Percentiles rank a stretch among this genome's conserved stretches.
Evolutionary conservation across 92 coral and sea anemone species (phyloP).

Genomic region (Epizoanthus ramosus): DNA sequence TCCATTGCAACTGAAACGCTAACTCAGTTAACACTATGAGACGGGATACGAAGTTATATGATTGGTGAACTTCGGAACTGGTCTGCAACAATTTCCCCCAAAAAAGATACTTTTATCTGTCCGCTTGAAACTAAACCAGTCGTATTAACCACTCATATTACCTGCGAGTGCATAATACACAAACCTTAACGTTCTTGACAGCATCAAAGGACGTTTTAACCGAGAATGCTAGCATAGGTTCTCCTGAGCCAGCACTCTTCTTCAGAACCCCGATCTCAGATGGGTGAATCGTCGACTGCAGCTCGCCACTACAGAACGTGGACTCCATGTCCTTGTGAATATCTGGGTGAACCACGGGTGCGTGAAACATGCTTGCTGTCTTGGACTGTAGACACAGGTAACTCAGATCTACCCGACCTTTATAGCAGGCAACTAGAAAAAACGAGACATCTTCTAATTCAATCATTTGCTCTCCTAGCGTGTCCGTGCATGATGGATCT

Average conservation of each 20-base stretch:
- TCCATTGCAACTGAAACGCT: too few species aligned
- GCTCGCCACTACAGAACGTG: constrained; percentile 89
- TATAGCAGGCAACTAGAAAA: constrained; percentile 89
- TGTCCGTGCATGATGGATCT: neutral
- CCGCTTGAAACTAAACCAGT: too few species aligned
- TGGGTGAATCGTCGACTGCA: constrained; percentile 87
- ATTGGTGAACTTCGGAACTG: too few species aligned
- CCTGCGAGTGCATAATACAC: neutral
- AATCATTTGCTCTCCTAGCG: constrained; percentile 64
- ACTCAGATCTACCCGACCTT: constrained; percentile 84
- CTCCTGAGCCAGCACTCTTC: constrained; percentile 52
- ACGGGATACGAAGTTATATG: too few species aligned
- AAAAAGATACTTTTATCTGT: too few species aligned
- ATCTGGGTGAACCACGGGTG: constrained; percentile 73
- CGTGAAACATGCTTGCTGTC: constrained; percentile 71
- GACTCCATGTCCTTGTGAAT: constrained; percentile 80
- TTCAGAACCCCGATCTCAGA: constrained; percentile 80
- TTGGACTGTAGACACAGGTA: constrained; percentile 83
- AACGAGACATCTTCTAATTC: constrained; percentile 82
- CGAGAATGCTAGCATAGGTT: constrained; percentile 89
- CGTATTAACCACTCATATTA: too few species aligned
- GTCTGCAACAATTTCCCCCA: too few species aligned
- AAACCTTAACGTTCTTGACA: constrained; percentile 81
- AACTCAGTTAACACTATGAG: too few species aligned
- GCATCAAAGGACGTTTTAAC: constrained; percentile 79